These are phyloP conservation scores for Agonopterix alstromeriana DNA, from an alignment of 2,888 invertebrate species.

Conservation along the genomic window DNA sequence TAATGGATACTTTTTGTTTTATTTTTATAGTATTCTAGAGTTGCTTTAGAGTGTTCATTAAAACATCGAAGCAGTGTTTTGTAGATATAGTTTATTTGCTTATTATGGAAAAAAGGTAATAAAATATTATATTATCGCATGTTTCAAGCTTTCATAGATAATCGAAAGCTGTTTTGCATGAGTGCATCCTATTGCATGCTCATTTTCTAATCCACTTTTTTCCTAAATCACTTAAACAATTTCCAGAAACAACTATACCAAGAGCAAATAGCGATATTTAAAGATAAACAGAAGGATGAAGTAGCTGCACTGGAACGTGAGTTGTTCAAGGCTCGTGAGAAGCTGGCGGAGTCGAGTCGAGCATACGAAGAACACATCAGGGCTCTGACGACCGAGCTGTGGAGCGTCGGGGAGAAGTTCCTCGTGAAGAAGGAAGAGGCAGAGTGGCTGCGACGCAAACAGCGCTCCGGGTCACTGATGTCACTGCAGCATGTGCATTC, in stretches of 20 bases:
- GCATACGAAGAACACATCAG: conserved; percentile 58
- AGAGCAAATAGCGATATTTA: conserved; percentile 75
- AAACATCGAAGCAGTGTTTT: not conserved
- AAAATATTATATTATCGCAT: conserved; percentile 24
- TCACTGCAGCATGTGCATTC: conserved; percentile 64
- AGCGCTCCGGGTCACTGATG: conserved; percentile 57
- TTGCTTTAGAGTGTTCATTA: conserved; percentile 11
- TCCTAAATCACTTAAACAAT: not conserved
- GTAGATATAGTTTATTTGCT: not conserved
- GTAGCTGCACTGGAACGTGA: conserved; percentile 61
- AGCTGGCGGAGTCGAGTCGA: conserved; percentile 46
- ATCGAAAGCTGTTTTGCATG: conserved; percentile 15
- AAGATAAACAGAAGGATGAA: conserved; percentile 72
- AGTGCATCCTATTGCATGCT: conserved; percentile 2
- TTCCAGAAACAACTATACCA: conserved; percentile 78
- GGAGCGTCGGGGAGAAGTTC: conserved; percentile 79
- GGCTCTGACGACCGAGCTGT: conserved; percentile 73
- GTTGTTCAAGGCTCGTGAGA: conserved; percentile 71
- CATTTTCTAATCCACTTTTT: not conserved
- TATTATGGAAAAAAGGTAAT: conserved; percentile 45
- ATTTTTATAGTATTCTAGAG: conserved; percentile 31
- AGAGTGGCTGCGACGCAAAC: conserved; percentile 60
- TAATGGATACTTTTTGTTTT: conserved; percentile 58
- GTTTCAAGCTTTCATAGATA: conserved; percentile 10
- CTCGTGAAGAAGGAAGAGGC: conserved; percentile 76